Base-by-base conservation (phyloP, 1,140 invertebrate species). In the Tetramorium parvispinum region DNA sequence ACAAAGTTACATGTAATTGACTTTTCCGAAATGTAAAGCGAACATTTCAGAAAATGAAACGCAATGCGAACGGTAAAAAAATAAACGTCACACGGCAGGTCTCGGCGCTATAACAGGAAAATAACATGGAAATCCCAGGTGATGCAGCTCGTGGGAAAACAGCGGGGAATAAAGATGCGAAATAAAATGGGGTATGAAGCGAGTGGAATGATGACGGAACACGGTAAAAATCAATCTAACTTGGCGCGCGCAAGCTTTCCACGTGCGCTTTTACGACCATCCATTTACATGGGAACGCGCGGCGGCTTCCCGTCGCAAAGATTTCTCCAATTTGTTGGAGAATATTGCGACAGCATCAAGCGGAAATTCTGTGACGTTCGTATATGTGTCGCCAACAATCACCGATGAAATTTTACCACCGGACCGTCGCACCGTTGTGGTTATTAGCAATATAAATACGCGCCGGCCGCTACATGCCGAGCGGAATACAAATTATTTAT, bases 221-320 rank as follows among this genome's bases (percentile, higher is more conserved):
- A 18, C 37, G 32, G 46, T 81, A n/a, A 81, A 70, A 81, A 81
- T 70, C 78, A 81, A 81, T 81, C 63, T 55, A 70, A 81, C 49
- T 81, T 43, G 16, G n/a, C 65, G 46, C n/a, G 77, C 32, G 51
- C 63, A 40, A 68, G 32, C 63, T 68, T 53, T 68, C 49, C 63
- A 61, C 49, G 63, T 49, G 77, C n/a, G 32, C 24, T 81, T 68
- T 70, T 81, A 81, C 37, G 65, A 55, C 13, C n/a, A 40, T 57
- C 77, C 77, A 81, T 81, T 81, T 70, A 55, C 78, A 55, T 81
- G 16, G 21, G 21, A 81, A 81, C 46, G 32, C 32, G 43, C 32
- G 37, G 32, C 43, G n/a, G 32, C 27, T 40, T 68, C 21, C 21
- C 16, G 11, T 21, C 16, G 43, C 37, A 51, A 70, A 57, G 27